Conservation (phyloP, 2,888 invertebrate genomes). For the Apomyelois bistriatella region DNA sequence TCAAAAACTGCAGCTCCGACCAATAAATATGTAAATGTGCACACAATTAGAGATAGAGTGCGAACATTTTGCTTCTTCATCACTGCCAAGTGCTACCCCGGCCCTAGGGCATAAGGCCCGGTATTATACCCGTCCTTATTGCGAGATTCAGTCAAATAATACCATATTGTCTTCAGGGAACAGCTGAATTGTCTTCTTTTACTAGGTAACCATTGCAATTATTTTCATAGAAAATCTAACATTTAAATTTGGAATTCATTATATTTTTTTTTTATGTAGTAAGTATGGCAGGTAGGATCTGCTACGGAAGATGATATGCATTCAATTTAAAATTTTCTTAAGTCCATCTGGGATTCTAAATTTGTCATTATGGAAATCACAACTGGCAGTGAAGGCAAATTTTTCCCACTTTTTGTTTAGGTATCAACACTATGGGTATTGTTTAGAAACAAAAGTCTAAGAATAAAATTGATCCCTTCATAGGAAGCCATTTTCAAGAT, state of each 20-base stretch:
- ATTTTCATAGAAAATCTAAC: constrained; percentile 22
- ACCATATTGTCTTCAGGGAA: constrained; percentile 38
- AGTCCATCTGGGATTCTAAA: constrained; percentile 27
- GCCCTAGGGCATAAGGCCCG: constrained; percentile 62
- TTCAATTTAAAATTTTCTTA: constrained; percentile 27
- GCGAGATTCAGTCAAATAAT: constrained; percentile 40
- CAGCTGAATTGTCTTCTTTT: constrained; percentile 17
- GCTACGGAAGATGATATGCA: constrained; percentile 49
- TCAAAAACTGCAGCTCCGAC: constrained; percentile 99
- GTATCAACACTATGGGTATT: constrained; percentile 18
- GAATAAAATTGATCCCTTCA: constrained; percentile 67
- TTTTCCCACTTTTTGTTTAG: constrained; percentile 15
- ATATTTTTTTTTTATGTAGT: constrained; percentile 30
- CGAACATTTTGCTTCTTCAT: constrained; percentile 99
- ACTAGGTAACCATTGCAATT: constrained; percentile 56
- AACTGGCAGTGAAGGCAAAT: constrained; percentile 31
- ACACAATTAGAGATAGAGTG: constrained; percentile 99
- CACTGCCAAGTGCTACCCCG: constrained; percentile 67
- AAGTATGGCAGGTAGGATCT: constrained; percentile 28
- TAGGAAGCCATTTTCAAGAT: constrained; percentile 45
- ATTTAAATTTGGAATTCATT: constrained; percentile 42
- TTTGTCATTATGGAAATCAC: constrained; percentile 38
- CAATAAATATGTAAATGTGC: constrained; percentile 99
- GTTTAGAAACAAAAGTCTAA: constrained; percentile 50
- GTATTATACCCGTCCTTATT: constrained; percentile 35